Evolutionary conservation across 2,888 invertebrate species (phyloP).

Genomic region (Carpatolechia fugitivella): DNA sequence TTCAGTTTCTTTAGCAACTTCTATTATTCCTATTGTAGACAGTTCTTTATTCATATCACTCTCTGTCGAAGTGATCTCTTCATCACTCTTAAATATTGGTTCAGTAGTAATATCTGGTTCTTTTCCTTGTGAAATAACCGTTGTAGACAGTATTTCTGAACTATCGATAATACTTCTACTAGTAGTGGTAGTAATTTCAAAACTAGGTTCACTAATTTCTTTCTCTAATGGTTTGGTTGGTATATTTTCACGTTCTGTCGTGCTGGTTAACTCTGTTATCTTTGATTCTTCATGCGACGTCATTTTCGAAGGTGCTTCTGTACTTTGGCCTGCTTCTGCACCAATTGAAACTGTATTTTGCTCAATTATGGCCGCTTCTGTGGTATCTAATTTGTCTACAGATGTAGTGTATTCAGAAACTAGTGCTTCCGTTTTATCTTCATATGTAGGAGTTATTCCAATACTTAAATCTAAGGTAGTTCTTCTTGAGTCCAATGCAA

Average conservation of each 20-base stretch:
- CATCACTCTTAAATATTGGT: constrained; percentile 29
- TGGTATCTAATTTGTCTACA: constrained; percentile 2
- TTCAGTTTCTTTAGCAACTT: constrained; percentile 21
- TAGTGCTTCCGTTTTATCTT: neutral
- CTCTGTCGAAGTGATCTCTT: constrained; percentile 24
- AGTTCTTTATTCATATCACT: constrained; percentile 20
- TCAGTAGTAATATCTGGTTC: constrained; percentile 31
- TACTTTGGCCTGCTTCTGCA: neutral
- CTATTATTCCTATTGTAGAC: constrained; percentile 18
- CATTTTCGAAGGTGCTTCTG: neutral
- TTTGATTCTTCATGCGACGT: neutral
- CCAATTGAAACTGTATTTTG: constrained; percentile 21
- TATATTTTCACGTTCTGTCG: neutral
- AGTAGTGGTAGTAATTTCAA: neutral
- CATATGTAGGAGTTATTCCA: neutral
- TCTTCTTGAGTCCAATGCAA: neutral
- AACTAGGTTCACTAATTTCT: neutral
- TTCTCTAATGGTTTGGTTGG: neutral
- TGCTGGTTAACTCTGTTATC: neutral
- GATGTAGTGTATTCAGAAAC: neutral
- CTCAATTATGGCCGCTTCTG: constrained; percentile 8
- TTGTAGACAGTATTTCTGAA: constrained; percentile 5
- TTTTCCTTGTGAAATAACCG: constrained; percentile 25
- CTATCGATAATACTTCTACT: neutral
- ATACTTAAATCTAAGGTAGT: neutral